These are phyloP conservation scores for Dendrocincla fuliginosa DNA, from an alignment of 2,797 vertebrate genomes.

Conservation along the genomic window DNA sequence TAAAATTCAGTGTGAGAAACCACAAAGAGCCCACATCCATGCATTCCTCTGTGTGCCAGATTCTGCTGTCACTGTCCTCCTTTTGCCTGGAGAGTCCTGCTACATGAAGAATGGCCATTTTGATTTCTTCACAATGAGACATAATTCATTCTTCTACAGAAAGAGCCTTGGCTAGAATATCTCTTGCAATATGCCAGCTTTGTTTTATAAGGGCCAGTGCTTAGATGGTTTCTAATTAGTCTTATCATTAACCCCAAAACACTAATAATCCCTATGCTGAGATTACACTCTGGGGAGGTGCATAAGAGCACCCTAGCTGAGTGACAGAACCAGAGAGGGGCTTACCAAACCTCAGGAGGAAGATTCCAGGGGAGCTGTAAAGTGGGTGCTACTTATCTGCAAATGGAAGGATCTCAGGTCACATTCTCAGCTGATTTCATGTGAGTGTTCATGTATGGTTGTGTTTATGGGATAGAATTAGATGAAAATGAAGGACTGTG, in stretches of 20 bases:
- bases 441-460: neutral
- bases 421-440: neutral
- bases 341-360: neutral
- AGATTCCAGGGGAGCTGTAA: neutral
- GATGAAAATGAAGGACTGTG: accelerated
- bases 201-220: neutral
- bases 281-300: neutral
- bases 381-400: neutral
- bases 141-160: neutral
- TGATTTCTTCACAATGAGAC: neutral
- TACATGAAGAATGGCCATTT: neutral
- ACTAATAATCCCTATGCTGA: neutral
- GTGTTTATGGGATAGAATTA: neutral
- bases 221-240: neutral
- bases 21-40: neutral
- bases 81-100: neutral
- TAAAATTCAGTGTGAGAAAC: neutral
- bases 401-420: neutral
- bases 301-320: neutral
- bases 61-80: neutral
- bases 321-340: neutral
- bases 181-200: neutral
- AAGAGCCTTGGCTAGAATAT: neutral
- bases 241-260: neutral
- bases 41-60: neutral